Evolutionary conservation across 30 jellyfish, hydroid and myxozoan species (phyloP).

Genomic region (Clytia hemisphaerica): DNA sequence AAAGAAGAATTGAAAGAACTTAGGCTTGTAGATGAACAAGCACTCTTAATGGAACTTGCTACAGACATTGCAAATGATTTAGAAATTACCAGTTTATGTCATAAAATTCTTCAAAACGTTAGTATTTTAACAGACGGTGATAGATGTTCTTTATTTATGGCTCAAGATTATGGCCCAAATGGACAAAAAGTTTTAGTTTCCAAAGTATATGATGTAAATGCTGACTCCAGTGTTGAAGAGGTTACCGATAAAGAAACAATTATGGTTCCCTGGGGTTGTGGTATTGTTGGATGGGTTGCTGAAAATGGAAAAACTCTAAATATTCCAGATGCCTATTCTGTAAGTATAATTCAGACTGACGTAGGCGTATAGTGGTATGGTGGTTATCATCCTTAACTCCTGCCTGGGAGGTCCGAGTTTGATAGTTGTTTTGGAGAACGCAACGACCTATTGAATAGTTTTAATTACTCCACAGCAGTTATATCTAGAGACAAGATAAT

Average conservation of each 20-base stretch:
- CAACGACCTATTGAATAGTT: too few species aligned
- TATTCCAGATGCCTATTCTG: slow-evolving; percentile 92
- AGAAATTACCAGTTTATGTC: slow-evolving; percentile 75
- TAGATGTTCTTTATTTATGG: slow-evolving; percentile 85
- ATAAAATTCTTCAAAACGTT: slow-evolving; percentile 78
- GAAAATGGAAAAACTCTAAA: slow-evolving; percentile 85
- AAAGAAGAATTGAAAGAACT: slow-evolving; percentile 80
- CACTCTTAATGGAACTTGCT: slow-evolving; percentile 70
- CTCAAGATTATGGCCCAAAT: slow-evolving; percentile 65
- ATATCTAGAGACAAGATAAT: too few species aligned
- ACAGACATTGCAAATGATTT: slow-evolving; percentile 83
- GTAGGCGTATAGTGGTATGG: too few species aligned
- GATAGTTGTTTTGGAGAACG: too few species aligned
- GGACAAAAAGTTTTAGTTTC: slow-evolving; percentile 78
- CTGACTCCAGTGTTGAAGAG: slow-evolving; percentile 88
- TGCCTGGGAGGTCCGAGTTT: too few species aligned
- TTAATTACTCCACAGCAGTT: too few species aligned
- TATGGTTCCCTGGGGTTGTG: slow-evolving; percentile 88
- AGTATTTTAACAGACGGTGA: slow-evolving; percentile 83
- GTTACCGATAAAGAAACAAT: slow-evolving; percentile 58
- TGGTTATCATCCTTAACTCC: too few species aligned
- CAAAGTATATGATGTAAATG: slow-evolving; percentile 91
- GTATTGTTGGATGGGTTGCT: slow-evolving; percentile 86
- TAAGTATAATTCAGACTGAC: slow-evolving; percentile 6
- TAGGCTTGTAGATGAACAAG: slow-evolving; percentile 77